Conservation (phyloP, 1,140 invertebrate species). For the Trichomalopsis sarcophagae region DNA sequence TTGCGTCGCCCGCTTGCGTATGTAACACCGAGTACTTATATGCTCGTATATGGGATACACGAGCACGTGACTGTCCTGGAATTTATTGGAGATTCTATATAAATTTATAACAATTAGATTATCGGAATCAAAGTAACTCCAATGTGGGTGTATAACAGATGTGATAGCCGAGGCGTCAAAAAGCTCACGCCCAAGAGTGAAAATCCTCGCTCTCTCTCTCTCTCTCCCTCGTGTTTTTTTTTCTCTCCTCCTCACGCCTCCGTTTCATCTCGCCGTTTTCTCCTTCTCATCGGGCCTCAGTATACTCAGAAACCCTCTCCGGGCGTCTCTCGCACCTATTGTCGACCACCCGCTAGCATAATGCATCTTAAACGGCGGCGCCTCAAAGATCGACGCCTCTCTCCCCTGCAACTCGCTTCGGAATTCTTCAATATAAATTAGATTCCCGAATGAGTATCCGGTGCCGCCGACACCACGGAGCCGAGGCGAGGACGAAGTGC, state of each 20-base stretch:
- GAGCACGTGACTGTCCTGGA: too few species aligned
- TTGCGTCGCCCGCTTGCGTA: not conserved
- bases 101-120: not conserved
- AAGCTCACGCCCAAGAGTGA: not conserved
- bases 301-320: not conserved
- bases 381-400: conserved; percentile 74
- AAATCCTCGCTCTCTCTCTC: conserved; percentile 29
- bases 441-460: conserved; percentile 66
- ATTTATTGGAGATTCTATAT: not conserved
- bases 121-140: too few species aligned
- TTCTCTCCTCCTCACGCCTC: conserved; percentile 39
- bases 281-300: conserved; percentile 49
- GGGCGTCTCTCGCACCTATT: conserved; percentile 60
- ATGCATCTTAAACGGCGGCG: conserved; percentile 75
- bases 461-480: not conserved
- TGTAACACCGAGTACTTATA: not conserved
- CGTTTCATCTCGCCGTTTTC: conserved; percentile 55
- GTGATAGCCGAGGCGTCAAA: too few species aligned
- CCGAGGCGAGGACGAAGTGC: conserved; percentile 6
- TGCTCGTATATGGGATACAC: not conserved
- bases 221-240: not conserved
- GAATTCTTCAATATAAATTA: conserved; percentile 75
- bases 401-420: conserved; percentile 58
- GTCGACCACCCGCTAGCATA: conserved; percentile 71
- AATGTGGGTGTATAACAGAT: too few species aligned